phyloP scores from a whole-genome alignment of 2,888 invertebrate species.

The Pammene aurita region DNA sequence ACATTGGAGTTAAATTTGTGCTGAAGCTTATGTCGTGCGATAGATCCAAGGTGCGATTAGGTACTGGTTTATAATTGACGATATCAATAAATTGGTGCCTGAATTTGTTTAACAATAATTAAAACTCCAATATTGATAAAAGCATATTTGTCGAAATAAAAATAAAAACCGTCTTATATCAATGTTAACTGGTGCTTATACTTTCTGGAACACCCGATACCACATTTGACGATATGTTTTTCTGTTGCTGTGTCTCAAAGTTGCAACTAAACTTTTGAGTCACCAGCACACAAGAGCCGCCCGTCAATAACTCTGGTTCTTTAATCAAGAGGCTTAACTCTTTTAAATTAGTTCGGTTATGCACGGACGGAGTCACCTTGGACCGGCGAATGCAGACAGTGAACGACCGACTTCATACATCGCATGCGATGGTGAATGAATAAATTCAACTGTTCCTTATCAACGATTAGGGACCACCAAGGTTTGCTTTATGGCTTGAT shows the following conservation, averaged over 20 bases:
- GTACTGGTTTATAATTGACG: no score
- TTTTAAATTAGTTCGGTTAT: conserved; percentile 57
- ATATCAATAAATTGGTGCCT: no score
- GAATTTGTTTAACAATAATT: no score
- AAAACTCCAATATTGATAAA: no score
- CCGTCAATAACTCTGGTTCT: conserved; percentile 36
- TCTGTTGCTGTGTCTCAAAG: background rate
- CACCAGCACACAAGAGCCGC: conserved; percentile 23
- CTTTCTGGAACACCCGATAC: no score
- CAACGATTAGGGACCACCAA: conserved; percentile 23
- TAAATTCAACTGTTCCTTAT: conserved; percentile 37
- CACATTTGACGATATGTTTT: background rate
- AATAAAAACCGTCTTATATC: no score
- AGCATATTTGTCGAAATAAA: no score
- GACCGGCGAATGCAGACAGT: conserved; percentile 65
- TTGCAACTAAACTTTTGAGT: conserved; percentile 37
- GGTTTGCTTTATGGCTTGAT: conserved; percentile 1
- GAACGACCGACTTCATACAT: conserved; percentile 64
- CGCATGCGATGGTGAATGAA: conserved; percentile 44
- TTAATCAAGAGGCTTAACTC: conserved; percentile 42
- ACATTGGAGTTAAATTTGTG: no score
- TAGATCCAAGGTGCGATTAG: no score
- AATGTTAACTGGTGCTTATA: no score
- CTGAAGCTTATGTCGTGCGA: no score
- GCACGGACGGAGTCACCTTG: conserved; percentile 60